phyloP scores from a whole-genome alignment of 2,797 vertebrate genomes.

The Huso huso region DNA sequence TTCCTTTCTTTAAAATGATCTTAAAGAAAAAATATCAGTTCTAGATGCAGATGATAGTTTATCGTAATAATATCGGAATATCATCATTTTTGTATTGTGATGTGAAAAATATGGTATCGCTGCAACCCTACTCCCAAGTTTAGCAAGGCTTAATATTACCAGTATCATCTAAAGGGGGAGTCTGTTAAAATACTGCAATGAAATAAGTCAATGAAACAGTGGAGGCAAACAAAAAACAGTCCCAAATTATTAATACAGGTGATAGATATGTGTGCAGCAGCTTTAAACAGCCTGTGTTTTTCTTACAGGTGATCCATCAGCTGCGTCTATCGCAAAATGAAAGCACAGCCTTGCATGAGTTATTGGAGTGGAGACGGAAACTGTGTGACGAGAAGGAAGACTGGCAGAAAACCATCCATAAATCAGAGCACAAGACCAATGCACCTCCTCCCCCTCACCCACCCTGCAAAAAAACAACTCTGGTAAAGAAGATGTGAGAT shows the following conservation, averaged over 20 bases:
- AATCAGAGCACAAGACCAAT: slow-evolving; percentile 49
- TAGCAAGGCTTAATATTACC: too few species aligned
- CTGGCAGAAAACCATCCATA: slow-evolving; percentile 64
- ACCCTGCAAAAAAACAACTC: slow-evolving; percentile 62
- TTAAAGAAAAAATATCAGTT: too few species aligned
- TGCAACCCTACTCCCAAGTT: too few species aligned
- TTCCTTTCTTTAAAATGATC: too few species aligned
- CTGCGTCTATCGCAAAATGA: slow-evolving; percentile 70
- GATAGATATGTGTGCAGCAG: neutral
- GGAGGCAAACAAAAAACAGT: neutral
- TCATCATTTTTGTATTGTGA: too few species aligned
- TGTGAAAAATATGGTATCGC: too few species aligned
- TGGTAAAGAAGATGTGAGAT: slow-evolving; percentile 63
- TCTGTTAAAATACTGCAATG: neutral
- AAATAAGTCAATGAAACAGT: neutral
- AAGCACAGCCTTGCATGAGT: slow-evolving; percentile 66
- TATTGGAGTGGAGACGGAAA: slow-evolving; percentile 73
- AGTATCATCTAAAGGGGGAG: neutral
- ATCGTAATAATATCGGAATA: too few species aligned
- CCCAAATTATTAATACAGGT: neutral
- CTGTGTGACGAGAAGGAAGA: slow-evolving; percentile 69
- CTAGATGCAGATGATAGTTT: too few species aligned
- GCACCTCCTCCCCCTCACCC: slow-evolving; percentile 61
- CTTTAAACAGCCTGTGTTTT: neutral
- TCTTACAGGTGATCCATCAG: slow-evolving; percentile 70